A percentile compares a stretch with the other conserved stretches of the same genome.
Conservation (phyloP, 1,140 invertebrate species). For the Amyelois transitella region DNA sequence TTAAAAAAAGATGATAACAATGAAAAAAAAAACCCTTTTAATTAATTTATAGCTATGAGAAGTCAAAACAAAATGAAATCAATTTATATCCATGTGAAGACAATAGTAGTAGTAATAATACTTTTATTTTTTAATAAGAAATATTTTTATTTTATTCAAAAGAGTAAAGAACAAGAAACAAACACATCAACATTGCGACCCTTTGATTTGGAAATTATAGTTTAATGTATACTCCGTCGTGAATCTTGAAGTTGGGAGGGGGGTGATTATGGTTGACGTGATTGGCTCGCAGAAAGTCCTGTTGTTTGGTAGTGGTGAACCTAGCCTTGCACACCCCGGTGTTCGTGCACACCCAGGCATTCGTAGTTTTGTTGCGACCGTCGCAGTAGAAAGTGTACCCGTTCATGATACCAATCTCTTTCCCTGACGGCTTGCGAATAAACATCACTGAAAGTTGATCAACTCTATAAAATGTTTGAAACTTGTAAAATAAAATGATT, state of each 20-base stretch:
- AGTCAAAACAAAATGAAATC: too few species aligned
- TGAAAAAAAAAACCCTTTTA: too few species aligned
- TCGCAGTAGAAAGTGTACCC: conserved; percentile 19
- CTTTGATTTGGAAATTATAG: too few species aligned
- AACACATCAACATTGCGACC: too few species aligned
- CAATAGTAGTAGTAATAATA: too few species aligned
- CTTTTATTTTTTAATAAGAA: neutral
- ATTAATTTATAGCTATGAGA: too few species aligned
- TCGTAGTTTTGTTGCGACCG: conserved; percentile 1
- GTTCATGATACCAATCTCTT: conserved; percentile 11
- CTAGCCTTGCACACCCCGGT: conserved; percentile 10
- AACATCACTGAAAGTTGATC: conserved; percentile 5
- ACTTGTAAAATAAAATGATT: too few species aligned
- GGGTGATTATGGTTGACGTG: conserved; percentile 10
- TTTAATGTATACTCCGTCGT: conserved; percentile 18
- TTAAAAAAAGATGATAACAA: too few species aligned
- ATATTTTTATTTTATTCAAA: too few species aligned
- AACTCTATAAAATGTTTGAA: neutral
- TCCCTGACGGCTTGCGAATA: conserved; percentile 1
- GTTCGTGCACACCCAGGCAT: conserved; percentile 16
- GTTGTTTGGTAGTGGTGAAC: conserved; percentile 11
- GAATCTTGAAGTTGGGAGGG: conserved; percentile 10
- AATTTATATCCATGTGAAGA: too few species aligned
- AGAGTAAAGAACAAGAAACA: too few species aligned
- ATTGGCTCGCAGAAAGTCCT: conserved; percentile 6